Base-by-base conservation (phyloP, 2,888 invertebrate species). In the Epinotia brunnichana region DNA sequence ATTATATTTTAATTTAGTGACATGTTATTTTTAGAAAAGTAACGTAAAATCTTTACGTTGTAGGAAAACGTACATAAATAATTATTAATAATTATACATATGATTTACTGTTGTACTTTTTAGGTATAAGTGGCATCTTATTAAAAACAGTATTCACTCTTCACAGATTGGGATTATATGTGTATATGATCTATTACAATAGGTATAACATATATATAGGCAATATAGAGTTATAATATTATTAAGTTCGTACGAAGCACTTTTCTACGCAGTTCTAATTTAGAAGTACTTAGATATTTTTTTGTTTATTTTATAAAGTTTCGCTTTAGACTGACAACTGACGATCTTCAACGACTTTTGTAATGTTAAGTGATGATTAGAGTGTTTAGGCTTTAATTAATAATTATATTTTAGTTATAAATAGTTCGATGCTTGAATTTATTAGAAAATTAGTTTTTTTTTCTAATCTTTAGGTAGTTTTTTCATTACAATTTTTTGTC, bases 391-490 rank as follows among this genome's bases (percentile, higher is more conserved):
- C 2, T 21, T n/a, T 66, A 11, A 61, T 3, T 24, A 44, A 44
- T 71, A 39, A 59, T 19, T 13, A 15, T 54, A 24, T 51, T 19
- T 63, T 48, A 70, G 41, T 70, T 67, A 9, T 68, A 69, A 63
- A 62, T 29, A 57, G 73, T 73, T 73, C 73, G 68, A 73, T 73
- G 57, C 57, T 59, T 73, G 73, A 73, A 73, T 73, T 73, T 73
- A 73, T 73, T 73, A 73, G 67, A 19, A 56, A 39, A 39, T 21
- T 29, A 17, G 29, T 44, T 67, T 72, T 61, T 48, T 70, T 73
- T 69, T 73, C 73, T 73, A 73, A 68, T 73, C 73, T 3, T 29
- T 63, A 59, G 67, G 48, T 67, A 67, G 57, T 56, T 39, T n/a
- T 48, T n/a, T 60, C 19, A 39, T n/a, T n/a, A n/a, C n/a, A n/a